Evolutionary conservation across 2,113 vertebrate species (phyloP).

Genomic region (Gopherus evgoodei): DNA sequence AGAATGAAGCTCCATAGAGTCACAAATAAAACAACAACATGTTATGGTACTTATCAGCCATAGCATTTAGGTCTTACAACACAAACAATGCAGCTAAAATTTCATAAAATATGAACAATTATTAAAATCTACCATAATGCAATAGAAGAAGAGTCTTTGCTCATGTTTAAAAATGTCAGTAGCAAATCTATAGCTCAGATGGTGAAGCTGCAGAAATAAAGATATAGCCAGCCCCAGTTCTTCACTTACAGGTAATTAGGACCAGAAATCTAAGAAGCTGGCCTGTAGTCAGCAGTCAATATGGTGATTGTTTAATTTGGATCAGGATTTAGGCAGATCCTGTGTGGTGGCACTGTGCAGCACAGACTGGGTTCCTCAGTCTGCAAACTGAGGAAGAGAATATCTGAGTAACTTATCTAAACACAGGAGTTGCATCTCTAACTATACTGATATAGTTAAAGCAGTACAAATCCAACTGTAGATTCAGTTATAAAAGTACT

Average conservation of each 20-base stretch:
- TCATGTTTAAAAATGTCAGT: background rate
- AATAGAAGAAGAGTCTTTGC: background rate
- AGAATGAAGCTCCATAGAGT: too few relatives aligned
- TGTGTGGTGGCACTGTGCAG: background rate
- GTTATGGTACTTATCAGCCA: too few relatives aligned
- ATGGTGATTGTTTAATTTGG: background rate
- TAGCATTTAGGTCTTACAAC: background rate
- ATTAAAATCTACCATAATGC: background rate
- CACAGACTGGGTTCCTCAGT: background rate
- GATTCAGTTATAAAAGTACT: too few relatives aligned
- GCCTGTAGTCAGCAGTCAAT: background rate
- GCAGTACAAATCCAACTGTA: background rate
- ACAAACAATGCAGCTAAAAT: background rate
- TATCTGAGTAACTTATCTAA: background rate
- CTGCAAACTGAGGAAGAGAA: background rate
- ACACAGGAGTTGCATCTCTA: background rate
- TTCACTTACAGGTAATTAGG: background rate
- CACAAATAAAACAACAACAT: too few relatives aligned
- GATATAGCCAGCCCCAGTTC: background rate
- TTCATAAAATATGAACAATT: background rate
- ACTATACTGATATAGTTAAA: fast-evolving
- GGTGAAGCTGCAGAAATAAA: background rate
- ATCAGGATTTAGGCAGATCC: background rate
- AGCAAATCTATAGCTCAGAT: background rate
- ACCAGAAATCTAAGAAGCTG: background rate